phyloP scores from a whole-genome alignment of 2,113 vertebrate species.

The Forbesichthys papilliferus region DNA sequence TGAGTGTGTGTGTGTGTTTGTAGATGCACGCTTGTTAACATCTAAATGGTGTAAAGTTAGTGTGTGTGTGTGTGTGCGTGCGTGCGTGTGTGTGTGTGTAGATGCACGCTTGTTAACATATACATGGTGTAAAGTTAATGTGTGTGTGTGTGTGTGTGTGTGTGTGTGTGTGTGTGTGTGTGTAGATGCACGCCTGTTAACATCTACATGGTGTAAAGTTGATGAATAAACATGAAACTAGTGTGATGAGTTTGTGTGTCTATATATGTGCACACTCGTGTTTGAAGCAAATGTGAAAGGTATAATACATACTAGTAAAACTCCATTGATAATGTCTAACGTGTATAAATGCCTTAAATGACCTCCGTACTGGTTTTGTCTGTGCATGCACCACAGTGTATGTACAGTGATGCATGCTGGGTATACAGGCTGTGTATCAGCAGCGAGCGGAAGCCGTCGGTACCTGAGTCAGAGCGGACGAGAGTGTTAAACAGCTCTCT shows the following conservation, averaged over 20 bases:
- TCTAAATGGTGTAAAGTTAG: too few species aligned
- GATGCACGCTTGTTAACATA: too few species aligned
- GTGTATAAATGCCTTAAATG: too few species aligned
- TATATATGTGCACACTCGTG: conserved; percentile 6
- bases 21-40: too few species aligned
- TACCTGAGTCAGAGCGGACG: conserved; percentile 73
- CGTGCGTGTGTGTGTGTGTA: too few species aligned
- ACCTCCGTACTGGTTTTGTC: too few species aligned
- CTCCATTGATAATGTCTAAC: too few species aligned
- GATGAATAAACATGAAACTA: neutral
- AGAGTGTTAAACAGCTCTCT: conserved; percentile 42
- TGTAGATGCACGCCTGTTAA: neutral
- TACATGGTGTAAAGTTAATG: neutral
- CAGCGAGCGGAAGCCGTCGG: conserved; percentile 26
- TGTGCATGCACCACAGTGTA: neutral
- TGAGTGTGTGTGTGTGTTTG: too few species aligned
- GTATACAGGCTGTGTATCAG: neutral
- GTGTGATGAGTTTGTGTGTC: neutral
- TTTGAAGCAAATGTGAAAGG: neutral
- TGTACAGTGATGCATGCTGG: neutral
- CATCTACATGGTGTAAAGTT: neutral
- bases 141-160: neutral
- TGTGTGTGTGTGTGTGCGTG: too few species aligned
- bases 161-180: conserved; percentile 1
- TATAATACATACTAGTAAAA: too few species aligned